These are phyloP conservation scores for Gortyna flavago DNA, from an alignment of 2,888 invertebrate genomes.

Conservation along the genomic window DNA sequence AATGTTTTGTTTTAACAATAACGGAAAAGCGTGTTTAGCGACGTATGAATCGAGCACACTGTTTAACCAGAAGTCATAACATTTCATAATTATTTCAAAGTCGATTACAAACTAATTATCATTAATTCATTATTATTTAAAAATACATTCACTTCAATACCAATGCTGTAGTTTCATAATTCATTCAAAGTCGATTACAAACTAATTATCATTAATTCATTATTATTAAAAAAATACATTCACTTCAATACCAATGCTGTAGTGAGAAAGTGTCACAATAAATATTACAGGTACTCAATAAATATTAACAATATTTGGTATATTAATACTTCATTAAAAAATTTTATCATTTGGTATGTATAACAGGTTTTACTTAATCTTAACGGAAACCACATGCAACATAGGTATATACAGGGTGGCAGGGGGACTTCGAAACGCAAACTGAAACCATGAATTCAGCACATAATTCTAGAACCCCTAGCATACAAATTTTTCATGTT, in stretches of 20 bases:
- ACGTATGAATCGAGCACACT: not conserved
- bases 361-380: not conserved
- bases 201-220: too few species aligned
- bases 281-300: constrained; percentile 38
- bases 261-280: constrained; percentile 35
- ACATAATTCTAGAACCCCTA: too few species aligned
- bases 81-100: constrained; percentile 4
- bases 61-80: not conserved
- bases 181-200: constrained; percentile 12
- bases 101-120: constrained; percentile 10
- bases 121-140: too few species aligned
- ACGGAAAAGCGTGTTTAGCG: not conserved
- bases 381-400: constrained; percentile 1
- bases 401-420: too few species aligned
- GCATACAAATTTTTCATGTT: too few species aligned
- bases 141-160: too few species aligned
- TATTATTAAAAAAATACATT: constrained; percentile 25
- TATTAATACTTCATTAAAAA: constrained; percentile 73
- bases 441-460: too few species aligned
- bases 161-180: too few species aligned
- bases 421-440: too few species aligned
- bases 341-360: constrained; percentile 62
- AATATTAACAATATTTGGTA: constrained; percentile 75
- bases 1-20: not conserved
- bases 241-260: constrained; percentile 19